A percentile compares a stretch with the other conserved stretches of the same genome.
phyloP scores from a whole-genome alignment of 2,797 vertebrate genomes.

The Poeciliopsis paucimaculata region DNA sequence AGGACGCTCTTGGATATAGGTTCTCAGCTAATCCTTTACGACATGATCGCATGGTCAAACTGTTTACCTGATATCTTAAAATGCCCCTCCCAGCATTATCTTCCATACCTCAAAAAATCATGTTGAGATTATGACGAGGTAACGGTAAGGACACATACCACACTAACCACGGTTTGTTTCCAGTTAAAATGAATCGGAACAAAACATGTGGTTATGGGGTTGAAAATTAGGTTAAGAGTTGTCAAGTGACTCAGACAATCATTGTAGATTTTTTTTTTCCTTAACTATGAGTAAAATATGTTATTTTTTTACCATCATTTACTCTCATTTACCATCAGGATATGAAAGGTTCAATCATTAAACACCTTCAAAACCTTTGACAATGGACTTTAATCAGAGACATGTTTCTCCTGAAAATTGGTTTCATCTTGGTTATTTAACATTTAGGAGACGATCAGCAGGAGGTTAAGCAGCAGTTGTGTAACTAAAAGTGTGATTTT shows the following conservation, averaged over 20 bases:
- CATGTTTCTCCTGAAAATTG: slow-evolving; percentile 19
- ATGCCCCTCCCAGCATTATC: neutral
- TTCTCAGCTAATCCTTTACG: neutral
- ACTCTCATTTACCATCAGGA: slow-evolving; percentile 20
- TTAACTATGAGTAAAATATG: slow-evolving; percentile 8
- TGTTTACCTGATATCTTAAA: neutral
- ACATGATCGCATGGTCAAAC: neutral
- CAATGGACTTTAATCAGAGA: slow-evolving; percentile 16
- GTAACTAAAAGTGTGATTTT: neutral
- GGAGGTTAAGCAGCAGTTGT: slow-evolving; percentile 5
- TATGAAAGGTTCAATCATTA: slow-evolving; percentile 8
- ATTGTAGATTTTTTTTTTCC: slow-evolving; percentile 14
- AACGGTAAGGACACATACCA: neutral
- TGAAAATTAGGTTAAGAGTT: neutral
- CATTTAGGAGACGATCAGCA: slow-evolving; percentile 21
- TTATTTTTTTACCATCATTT: slow-evolving; percentile 7
- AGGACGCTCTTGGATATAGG: neutral
- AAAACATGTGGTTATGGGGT: neutral
- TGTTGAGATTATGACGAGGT: neutral
- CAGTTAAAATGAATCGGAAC: neutral
- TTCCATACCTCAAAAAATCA: neutral
- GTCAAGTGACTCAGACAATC: neutral
- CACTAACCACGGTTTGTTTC: neutral
- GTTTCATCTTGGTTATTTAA: slow-evolving; percentile 30
- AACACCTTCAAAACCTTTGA: slow-evolving; percentile 18